Conservation (phyloP, 2,888 invertebrate genomes). For the Taphrorychus bicolor region DNA sequence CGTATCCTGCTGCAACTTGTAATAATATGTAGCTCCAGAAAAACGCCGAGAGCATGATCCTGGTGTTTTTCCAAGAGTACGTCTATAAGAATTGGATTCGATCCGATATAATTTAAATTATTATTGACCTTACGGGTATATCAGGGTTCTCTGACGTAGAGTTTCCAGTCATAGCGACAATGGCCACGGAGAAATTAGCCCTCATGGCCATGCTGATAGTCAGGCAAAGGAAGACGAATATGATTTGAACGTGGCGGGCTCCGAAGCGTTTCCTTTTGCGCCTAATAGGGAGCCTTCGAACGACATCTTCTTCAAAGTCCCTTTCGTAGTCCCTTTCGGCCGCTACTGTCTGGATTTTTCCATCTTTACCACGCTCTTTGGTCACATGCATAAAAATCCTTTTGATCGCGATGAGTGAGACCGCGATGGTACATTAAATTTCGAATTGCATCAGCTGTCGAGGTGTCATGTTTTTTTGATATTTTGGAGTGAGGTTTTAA, state of each 20-base stretch:
- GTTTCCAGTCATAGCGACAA: constrained; percentile 74
- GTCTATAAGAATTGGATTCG: constrained; percentile 11
- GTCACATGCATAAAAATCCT: too few relatives aligned
- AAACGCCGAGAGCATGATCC: constrained; percentile 73
- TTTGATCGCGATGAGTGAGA: too few relatives aligned
- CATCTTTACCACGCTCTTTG: too few relatives aligned
- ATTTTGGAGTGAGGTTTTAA: too few relatives aligned
- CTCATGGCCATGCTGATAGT: constrained; percentile 68
- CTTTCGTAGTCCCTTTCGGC: too few relatives aligned
- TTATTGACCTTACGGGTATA: constrained; percentile 20
- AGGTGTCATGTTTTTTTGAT: too few relatives aligned
- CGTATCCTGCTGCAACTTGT: constrained; percentile 73
- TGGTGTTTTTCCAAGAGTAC: constrained; percentile 35
- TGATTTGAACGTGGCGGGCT: constrained; percentile 67
- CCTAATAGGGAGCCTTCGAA: too few relatives aligned
- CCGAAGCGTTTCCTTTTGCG: constrained; percentile 58
- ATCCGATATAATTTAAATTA: neutral
- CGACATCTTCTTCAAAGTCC: too few relatives aligned
- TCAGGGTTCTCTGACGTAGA: constrained; percentile 48
- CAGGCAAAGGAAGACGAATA: constrained; percentile 67
- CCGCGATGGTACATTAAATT: too few relatives aligned
- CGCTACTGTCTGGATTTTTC: too few relatives aligned
- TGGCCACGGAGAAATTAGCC: constrained; percentile 71
- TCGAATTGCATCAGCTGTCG: too few relatives aligned
- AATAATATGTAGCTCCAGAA: constrained; percentile 81